A percentile compares a stretch with the other conserved stretches of the same genome.
phyloP scores from a whole-genome alignment of 2,113 vertebrate genomes.

The Abramis brama region DNA sequence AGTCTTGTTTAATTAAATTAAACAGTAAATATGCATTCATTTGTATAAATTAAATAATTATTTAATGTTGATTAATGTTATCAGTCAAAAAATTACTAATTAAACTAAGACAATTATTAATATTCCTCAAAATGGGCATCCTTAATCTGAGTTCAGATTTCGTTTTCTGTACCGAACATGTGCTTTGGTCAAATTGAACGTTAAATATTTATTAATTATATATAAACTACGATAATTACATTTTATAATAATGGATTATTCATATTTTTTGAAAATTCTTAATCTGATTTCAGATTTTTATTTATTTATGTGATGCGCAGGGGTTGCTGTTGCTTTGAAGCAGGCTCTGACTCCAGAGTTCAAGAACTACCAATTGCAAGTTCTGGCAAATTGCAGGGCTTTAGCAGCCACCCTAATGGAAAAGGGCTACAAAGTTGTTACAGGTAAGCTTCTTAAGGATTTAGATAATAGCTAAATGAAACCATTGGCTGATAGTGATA shows the following conservation, averaged over 20 bases:
- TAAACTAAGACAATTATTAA: neutral
- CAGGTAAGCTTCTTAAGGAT: constrained; percentile 75
- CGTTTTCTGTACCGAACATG: neutral
- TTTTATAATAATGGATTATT: neutral
- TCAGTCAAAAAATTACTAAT: neutral
- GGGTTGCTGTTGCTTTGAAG: constrained; percentile 89
- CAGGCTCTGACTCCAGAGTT: constrained; percentile 93
- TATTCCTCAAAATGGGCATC: neutral
- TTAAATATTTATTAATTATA: neutral
- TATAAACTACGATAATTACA: neutral
- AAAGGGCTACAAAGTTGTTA: constrained; percentile 89
- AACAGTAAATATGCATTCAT: too few relatives aligned
- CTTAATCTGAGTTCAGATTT: neutral
- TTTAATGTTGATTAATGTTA: neutral
- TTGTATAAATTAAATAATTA: too few relatives aligned
- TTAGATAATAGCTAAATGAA: neutral
- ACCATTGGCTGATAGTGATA: neutral
- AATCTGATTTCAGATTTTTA: neutral
- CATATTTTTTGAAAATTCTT: neutral
- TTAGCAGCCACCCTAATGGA: constrained; percentile 74
- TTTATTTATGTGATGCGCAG: constrained; percentile 65
- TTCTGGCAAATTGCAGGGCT: constrained; percentile 87
- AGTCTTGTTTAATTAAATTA: too few relatives aligned
- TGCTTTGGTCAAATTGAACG: neutral
- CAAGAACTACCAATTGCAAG: constrained; percentile 87